A percentile compares a stretch with the other conserved stretches of the same genome.
phyloP scores from a whole-genome alignment of 2,797 vertebrate species.

The Cossypha dichroa region DNA sequence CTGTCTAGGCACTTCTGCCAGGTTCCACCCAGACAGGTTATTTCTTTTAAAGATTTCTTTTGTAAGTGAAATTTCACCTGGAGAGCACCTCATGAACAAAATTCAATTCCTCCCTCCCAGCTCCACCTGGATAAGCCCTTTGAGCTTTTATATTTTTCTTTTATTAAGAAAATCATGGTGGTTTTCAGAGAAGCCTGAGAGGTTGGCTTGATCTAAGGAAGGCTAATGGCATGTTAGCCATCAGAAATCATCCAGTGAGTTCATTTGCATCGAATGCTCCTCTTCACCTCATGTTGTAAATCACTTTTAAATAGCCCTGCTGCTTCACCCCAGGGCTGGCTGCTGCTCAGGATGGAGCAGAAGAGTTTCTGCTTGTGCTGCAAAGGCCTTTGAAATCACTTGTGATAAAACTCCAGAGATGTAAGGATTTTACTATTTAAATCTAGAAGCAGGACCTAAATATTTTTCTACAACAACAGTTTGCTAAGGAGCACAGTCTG shows the following conservation, averaged over 20 bases:
- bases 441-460: not conserved
- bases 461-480: not conserved
- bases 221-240: conserved; percentile 39
- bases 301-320: conserved; percentile 44
- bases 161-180: not conserved
- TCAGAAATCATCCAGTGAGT: conserved; percentile 43
- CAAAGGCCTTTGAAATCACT: not conserved
- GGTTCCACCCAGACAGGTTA: conserved; percentile 52
- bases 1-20: conserved; percentile 18
- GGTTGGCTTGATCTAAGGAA: not conserved
- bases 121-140: not conserved
- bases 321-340: conserved; percentile 18
- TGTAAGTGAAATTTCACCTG: conserved; percentile 42
- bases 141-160: not conserved
- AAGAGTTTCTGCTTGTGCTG: not conserved
- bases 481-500: not conserved
- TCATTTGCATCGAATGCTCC: conserved; percentile 51
- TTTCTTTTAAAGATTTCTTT: not conserved
- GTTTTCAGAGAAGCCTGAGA: conserved; percentile 16
- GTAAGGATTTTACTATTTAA: not conserved
- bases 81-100: not conserved
- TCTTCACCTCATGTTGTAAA: conserved; percentile 52
- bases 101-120: not conserved
- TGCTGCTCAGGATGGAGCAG: not conserved
- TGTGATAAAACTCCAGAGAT: not conserved